Evolutionary conservation across 2,113 vertebrate species (phyloP), one percentile per base, ranked within the genome.

Genomic region (Rhabdomys dilectus): DNA sequence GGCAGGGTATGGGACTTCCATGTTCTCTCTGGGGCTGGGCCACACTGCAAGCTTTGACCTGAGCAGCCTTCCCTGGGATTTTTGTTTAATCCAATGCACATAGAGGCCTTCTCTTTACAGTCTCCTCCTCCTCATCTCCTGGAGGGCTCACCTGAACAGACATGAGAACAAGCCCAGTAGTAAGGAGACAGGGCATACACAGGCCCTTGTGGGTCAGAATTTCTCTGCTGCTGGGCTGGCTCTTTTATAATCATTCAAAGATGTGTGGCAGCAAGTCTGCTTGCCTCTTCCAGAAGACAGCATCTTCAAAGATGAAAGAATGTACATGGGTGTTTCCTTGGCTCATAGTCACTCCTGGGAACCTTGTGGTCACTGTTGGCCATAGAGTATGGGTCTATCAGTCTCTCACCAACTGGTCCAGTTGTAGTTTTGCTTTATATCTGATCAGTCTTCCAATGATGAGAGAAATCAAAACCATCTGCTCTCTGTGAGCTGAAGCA

Each of bases 401-500:
- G 39, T 15, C 60, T 51, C 22, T 75, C 60, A 24, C 66, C 42
- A 26, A 42, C 36, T 0, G 29, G 42, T 16, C 68, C 11, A 51
- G 21, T 22, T 10, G 7, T 34, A 21, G n/a, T 51, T 91, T 42
- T 16, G 53, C 58, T 91, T 42, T 16, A 0, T 58, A 42, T 64
- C n/a, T 22, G 36, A 13, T 53, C 56, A 1, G 45, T 60, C 80
- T 88, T 76, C 29, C 0, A 0, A 10, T 7, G 80, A 48, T 75
- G 53, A 10, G n/a, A 64, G 53, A 72, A n/a, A 66, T 48, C 73
- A 42, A 70, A 56, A 36, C 3, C 21, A 7, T 42, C 0, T 0
- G 0, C 0, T 90, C 51, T 80, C 45, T 0, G 0, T 17, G 73
- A 11, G 0, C 21, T 17, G 51, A 48, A 45, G 72, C 56, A 1